Evolutionary conservation across 2,797 vertebrate species (phyloP), one percentile per base, ranked within the genome.

Genomic region (Stomatorhinus walkeri): DNA sequence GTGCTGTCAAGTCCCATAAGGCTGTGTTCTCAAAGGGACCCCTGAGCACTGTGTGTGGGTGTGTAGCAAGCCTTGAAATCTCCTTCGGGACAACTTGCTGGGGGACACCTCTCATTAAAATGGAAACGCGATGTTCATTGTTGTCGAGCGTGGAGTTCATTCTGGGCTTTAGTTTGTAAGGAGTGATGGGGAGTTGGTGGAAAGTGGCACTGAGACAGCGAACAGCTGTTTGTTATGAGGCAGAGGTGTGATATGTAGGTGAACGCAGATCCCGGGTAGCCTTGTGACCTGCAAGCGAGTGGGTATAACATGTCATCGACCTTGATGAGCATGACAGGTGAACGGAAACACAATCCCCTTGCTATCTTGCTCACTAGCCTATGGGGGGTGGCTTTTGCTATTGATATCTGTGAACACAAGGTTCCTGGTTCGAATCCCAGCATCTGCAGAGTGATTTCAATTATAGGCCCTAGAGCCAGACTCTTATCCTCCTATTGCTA

Each of bases 1-100:
- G 76, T 10, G 76, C 40, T 81, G 76, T 81, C 76, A 81, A 46
- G 76, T 81, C 76, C 40, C 76, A 81, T 81, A 46, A 81, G 76
- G 19, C 40, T 81, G 72, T 79, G 83, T 49, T 85, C 49, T 49
- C n/a, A 28, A 85, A 85, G 46, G 36, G 36, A 43, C 83, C 43
- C 43, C 22, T 48, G 48, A 52, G 22, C 46, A n/a, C 40, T 43
- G 76, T 2, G 1, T 46, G 40, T 46, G 76, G 22, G 43, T 49
- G 48, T 85, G 43, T 28, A 85, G n/a, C 43, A 85, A 52, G 12
- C 83, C 43, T 49, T 49, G 24, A 85, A 85, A 22, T 28, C n/a
- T 85, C 49, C n/a, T 85, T 52, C 1, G 19, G 83, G 9, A 49
- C 22, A n/a, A 10, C 48, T 51, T 24, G 9, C 83, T 24, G 46